Percentiles rank a stretch among this genome's conserved stretches.
These are phyloP conservation scores for Microtus montanus DNA, from an alignment of 2,113 vertebrate genomes.

Conservation along the genomic window DNA sequence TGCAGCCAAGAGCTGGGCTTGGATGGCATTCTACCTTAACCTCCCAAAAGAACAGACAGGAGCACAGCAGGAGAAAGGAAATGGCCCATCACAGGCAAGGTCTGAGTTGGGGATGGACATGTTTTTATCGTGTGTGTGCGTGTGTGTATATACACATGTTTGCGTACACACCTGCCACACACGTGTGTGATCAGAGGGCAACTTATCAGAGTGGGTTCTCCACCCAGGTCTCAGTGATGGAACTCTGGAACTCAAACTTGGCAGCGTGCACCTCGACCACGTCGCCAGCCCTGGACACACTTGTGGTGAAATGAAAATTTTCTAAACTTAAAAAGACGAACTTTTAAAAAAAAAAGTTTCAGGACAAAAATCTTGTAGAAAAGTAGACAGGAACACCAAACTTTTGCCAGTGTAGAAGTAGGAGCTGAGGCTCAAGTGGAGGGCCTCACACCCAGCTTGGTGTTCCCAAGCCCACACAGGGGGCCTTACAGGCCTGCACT, in stretches of 20 bases:
- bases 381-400: not conserved
- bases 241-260: no score
- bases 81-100: not conserved
- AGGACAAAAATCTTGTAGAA: not conserved
- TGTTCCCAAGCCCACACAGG: accelerated
- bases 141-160: no score
- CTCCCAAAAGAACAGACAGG: not conserved
- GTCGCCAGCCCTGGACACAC: not conserved
- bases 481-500: not conserved
- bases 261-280: no score
- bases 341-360: not conserved
- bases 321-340: constrained; percentile 5
- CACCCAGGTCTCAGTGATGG: not conserved
- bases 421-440: not conserved
- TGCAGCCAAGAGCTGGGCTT: not conserved
- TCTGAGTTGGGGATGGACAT: not conserved
- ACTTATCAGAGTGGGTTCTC: not conserved
- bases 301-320: not conserved
- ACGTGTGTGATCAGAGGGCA: not conserved
- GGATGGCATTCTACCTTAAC: not conserved
- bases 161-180: not conserved
- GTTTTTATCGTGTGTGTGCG: not conserved
- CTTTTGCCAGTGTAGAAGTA: not conserved
- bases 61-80: not conserved
- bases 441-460: not conserved